Conservation (phyloP, 2,797 vertebrate species). For the Hypotaenidia okinawae region DNA sequence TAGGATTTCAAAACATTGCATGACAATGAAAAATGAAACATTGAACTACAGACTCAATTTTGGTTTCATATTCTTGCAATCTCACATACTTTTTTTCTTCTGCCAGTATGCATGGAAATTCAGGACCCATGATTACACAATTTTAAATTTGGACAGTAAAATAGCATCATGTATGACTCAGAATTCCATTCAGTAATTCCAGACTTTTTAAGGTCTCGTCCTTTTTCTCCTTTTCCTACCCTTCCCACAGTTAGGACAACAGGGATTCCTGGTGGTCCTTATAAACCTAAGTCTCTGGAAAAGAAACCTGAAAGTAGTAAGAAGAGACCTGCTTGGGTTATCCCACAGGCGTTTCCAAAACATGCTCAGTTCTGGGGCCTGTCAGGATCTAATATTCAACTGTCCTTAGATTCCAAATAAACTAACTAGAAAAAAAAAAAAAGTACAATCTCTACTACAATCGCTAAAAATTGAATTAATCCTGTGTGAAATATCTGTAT, state of each 20-base stretch:
- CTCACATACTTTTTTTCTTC: background rate
- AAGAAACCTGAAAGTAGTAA: background rate
- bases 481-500: background rate
- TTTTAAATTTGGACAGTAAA: background rate
- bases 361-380: background rate
- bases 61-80: background rate
- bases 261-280: background rate
- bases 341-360: background rate
- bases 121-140: background rate
- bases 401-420: background rate
- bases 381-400: background rate
- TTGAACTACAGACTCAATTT: background rate
- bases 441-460: background rate
- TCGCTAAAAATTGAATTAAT: background rate
- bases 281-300: background rate
- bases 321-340: background rate
- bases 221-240: background rate
- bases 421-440: background rate
- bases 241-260: background rate
- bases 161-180: background rate
- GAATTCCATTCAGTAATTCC: background rate
- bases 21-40: background rate
- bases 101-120: background rate
- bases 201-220: background rate
- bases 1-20: background rate